Evolutionary conservation across 2,797 vertebrate genomes (phyloP).

Genomic region (Acrocephalus scirpaceus): DNA sequence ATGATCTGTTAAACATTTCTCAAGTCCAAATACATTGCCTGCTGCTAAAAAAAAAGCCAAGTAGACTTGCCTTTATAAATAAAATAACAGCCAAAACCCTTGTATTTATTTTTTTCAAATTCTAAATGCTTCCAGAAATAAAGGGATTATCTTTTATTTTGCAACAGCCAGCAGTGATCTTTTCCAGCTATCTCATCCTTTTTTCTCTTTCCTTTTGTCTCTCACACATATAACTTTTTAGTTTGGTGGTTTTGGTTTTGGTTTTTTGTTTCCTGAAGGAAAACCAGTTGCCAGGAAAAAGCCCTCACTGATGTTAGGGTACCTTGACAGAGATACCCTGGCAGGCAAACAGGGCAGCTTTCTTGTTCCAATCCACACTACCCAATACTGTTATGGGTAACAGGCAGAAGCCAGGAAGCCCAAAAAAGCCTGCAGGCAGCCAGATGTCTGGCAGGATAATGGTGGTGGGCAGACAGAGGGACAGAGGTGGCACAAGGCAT

Average conservation of each 20-base stretch:
- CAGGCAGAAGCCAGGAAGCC: neutral
- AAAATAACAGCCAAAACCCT: neutral
- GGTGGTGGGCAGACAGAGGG: neutral
- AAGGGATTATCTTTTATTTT: neutral
- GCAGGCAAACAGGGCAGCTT: neutral
- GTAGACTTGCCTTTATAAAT: neutral
- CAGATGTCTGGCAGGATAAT: neutral
- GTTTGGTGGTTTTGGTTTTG: no score
- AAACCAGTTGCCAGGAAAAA: neutral
- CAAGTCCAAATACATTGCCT: neutral
- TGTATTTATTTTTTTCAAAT: neutral
- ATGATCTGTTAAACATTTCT: neutral
- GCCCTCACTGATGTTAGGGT: neutral
- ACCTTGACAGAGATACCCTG: accelerated
- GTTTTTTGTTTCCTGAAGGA: neutral
- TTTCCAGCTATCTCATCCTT: neutral
- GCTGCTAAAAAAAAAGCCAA: neutral
- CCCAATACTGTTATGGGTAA: neutral
- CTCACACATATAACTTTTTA: neutral
- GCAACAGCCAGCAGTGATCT: neutral
- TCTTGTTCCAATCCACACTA: neutral
- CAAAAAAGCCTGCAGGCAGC: neutral
- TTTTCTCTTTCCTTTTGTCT: neutral
- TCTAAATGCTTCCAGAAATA: neutral
- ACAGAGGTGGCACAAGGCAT: neutral